Conservation (phyloP, 2,888 invertebrate species). For the Scaptomyza reducta region DNA sequence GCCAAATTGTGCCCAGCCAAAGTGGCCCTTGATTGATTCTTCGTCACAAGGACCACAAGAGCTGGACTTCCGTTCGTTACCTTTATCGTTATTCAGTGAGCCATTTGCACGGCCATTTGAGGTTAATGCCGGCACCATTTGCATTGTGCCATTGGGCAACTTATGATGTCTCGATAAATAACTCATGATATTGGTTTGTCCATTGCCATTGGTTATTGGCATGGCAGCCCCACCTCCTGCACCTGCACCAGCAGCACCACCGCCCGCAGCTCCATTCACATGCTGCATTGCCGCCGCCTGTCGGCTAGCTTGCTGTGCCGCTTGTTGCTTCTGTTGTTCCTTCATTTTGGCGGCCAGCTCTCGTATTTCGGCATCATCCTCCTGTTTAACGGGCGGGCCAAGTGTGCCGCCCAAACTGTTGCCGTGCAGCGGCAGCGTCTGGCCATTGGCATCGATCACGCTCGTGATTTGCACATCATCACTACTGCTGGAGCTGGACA, state of each 20-base stretch:
- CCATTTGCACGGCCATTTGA: slow-evolving; percentile 64
- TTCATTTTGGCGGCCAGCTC: slow-evolving; percentile 94
- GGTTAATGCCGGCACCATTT: slow-evolving; percentile 58
- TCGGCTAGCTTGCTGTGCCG: slow-evolving; percentile 80
- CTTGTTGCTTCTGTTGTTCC: slow-evolving; percentile 89
- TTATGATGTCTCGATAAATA: slow-evolving; percentile 85
- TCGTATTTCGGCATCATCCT: slow-evolving; percentile 93
- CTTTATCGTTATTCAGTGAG: slow-evolving; percentile 76
- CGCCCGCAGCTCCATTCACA: slow-evolving; percentile 45
- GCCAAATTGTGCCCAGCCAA: slow-evolving; percentile 96
- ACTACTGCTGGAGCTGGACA: slow-evolving; percentile 63
- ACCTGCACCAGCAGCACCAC: slow-evolving; percentile 28
- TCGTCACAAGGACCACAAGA: slow-evolving; percentile 86
- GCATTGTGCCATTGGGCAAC: slow-evolving; percentile 76
- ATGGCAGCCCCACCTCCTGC: slow-evolving; percentile 34
- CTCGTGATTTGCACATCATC: slow-evolving; percentile 80
- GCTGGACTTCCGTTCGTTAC: slow-evolving; percentile 37
- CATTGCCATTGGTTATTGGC: slow-evolving; percentile 76
- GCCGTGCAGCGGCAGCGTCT: slow-evolving; percentile 80
- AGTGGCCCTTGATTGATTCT: slow-evolving; percentile 91
- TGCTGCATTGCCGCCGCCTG: slow-evolving; percentile 58
- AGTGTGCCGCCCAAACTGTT: slow-evolving; percentile 78
- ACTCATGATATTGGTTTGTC: slow-evolving; percentile 87
- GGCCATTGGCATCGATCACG: slow-evolving; percentile 82
- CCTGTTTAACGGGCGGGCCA: slow-evolving; percentile 82